Evolutionary conservation across 2,113 vertebrate genomes (phyloP).

Genomic region (Embiotoca jacksoni): DNA sequence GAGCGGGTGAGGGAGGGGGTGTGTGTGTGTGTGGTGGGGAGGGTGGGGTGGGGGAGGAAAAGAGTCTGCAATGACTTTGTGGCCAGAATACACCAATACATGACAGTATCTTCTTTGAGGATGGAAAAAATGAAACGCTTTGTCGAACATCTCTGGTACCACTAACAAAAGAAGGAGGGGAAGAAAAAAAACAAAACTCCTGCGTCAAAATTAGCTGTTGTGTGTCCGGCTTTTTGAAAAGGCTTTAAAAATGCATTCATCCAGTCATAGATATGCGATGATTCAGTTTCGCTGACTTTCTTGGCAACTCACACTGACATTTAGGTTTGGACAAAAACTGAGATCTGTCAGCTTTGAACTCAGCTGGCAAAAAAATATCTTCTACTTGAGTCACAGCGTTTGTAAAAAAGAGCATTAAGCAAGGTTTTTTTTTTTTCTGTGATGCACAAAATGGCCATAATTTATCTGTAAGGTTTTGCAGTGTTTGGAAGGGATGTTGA

Average conservation of each 20-base stretch:
- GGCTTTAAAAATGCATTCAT: slow-evolving; percentile 58
- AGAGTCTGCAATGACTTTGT: slow-evolving; percentile 35
- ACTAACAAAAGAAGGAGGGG: slow-evolving; percentile 34
- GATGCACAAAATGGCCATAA: not conserved
- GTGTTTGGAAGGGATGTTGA: slow-evolving; percentile 10
- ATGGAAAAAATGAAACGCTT: slow-evolving; percentile 55
- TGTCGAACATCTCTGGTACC: slow-evolving; percentile 45
- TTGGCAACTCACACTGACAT: slow-evolving; percentile 7
- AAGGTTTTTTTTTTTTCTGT: not conserved
- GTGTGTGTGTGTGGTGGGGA: too few relatives aligned
- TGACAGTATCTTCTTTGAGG: slow-evolving; percentile 52
- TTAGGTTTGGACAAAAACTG: slow-evolving; percentile 24
- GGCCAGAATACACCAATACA: slow-evolving; percentile 32
- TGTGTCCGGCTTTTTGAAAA: slow-evolving; percentile 38
- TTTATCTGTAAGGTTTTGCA: slow-evolving; percentile 3
- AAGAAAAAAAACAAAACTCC: slow-evolving; percentile 13
- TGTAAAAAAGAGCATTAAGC: slow-evolving; percentile 20
- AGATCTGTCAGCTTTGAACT: slow-evolving; percentile 17
- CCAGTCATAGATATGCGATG: slow-evolving; percentile 33
- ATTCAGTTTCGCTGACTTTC: slow-evolving; percentile 31
- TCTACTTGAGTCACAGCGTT: slow-evolving; percentile 12
- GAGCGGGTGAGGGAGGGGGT: not conserved
- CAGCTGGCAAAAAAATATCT: not conserved
- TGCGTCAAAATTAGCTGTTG: slow-evolving; percentile 61
- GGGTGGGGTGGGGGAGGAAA: not conserved